phyloP scores from a whole-genome alignment of 2,797 vertebrate species.

The Sphenopsis melanotis region DNA sequence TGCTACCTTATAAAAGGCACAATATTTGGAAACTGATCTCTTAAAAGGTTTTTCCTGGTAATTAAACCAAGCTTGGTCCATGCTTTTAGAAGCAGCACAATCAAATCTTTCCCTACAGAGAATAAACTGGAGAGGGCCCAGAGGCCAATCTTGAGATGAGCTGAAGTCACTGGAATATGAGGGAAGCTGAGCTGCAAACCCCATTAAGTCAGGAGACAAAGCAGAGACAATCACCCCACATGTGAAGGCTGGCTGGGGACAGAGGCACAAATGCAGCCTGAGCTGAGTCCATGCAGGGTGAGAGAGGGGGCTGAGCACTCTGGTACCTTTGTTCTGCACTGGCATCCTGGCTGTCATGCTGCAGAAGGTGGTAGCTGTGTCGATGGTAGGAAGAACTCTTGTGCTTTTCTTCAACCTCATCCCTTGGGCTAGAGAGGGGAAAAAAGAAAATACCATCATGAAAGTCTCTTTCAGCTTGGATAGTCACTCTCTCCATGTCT shows the following conservation, averaged over 20 bases:
- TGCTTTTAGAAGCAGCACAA: not conserved
- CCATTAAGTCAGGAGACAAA: not conserved
- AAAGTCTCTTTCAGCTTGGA: not conserved
- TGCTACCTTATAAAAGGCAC: not conserved
- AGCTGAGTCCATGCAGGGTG: not conserved
- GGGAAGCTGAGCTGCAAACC: not conserved
- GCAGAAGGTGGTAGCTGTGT: conserved; percentile 87
- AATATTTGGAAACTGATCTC: not conserved
- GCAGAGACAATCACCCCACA: not conserved
- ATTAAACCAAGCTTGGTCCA: not conserved
- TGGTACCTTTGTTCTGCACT: conserved; percentile 90
- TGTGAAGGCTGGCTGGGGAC: not conserved
- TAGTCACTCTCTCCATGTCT: not conserved
- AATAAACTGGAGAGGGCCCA: not conserved
- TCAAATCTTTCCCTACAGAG: not conserved
- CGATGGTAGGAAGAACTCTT: conserved; percentile 87
- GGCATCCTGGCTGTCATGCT: conserved; percentile 90
- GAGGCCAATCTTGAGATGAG: not conserved
- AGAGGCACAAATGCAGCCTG: not conserved
- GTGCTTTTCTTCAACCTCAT: conserved; percentile 89
- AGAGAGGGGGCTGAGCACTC: not conserved
- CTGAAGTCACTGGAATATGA: not conserved
- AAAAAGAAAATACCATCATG: not conserved
- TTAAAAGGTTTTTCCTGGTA: not conserved
- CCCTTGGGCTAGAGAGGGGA: conserved; percentile 79